phyloP scores from a whole-genome alignment of 2,888 invertebrate species.

The Zelleria hepariella region DNA sequence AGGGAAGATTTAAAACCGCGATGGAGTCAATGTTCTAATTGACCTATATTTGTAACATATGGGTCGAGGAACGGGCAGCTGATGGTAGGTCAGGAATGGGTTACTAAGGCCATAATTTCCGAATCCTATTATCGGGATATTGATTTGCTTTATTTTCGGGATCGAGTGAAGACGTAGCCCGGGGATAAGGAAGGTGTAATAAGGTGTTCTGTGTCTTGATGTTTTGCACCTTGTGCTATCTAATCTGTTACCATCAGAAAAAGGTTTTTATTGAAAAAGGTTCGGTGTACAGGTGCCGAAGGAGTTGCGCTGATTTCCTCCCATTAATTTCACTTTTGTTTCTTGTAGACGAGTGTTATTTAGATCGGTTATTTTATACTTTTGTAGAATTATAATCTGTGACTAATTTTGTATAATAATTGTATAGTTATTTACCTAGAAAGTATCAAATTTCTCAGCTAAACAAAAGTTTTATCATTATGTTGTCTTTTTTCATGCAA shows the following conservation, averaged over 20 bases:
- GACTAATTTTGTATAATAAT: no score
- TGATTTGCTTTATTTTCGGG: constrained; percentile 56
- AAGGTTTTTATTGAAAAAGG: constrained; percentile 44
- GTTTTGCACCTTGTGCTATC: constrained; percentile 64
- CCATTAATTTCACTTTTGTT: not conserved
- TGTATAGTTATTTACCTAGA: no score
- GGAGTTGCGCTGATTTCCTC: constrained; percentile 22
- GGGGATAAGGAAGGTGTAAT: constrained; percentile 43
- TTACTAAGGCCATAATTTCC: constrained; percentile 53
- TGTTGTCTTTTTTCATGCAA: no score
- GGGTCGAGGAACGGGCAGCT: constrained; percentile 50
- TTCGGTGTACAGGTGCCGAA: constrained; percentile 41
- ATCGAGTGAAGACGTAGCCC: constrained; percentile 30
- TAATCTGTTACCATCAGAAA: constrained; percentile 35
- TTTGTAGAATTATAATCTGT: no score
- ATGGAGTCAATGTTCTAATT: constrained; percentile 28
- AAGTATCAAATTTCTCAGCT: no score
- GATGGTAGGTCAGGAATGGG: constrained; percentile 56
- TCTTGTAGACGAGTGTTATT: not conserved
- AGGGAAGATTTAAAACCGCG: not conserved
- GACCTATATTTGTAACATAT: constrained; percentile 61
- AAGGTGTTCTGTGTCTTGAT: constrained; percentile 45
- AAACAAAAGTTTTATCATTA: no score
- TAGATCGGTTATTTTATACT: not conserved
- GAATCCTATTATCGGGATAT: constrained; percentile 44